Evolutionary conservation across 2,797 vertebrate species (phyloP), one percentile per base, ranked within the genome.

Genomic region (Sebastes taczanowskii): DNA sequence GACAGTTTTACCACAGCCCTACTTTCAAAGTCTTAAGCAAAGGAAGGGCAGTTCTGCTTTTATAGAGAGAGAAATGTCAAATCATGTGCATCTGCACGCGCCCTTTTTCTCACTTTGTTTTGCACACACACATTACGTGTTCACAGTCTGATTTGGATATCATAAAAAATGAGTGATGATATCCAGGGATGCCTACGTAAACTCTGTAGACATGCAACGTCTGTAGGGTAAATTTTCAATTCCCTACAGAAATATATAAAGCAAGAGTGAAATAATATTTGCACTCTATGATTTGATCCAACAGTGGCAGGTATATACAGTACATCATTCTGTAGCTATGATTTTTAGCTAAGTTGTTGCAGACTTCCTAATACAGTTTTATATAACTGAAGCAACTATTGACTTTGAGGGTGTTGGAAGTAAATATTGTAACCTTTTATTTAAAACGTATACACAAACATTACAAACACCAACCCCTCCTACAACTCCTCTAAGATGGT

Each of bases 1-100:
- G 27, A 88, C 59, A 20, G 87, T 91, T 90, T 80, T 80, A 88
- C 89, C 91, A 87, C 90, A 90, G 58, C 66, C 66, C 46, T 76
- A 29, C 62, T 91, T 84, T 84, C 78, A 80, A 78, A 83, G 78
- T 81, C 59, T 42, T 61, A 46, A 73, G 72, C 55, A 72, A 82
- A 59, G 61, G 68, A 84, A 82, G 77, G 81, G 81, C 66, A 70
- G 67, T 91, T 88, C 86, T 60, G 67, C 81, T 86, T 87, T 84
- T 84, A 59, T 62, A 66, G 71, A 46, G 18, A 71, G 65, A 63
- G 27, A 67, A 71, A 58, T 69, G 60, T 72, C 20, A 80, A 70
- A 67, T 77, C 56, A 23, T 66, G 11, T 49, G 59, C 77, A 80
- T 87, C 70, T 78, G 53, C 6, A 20, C 29, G 27, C 71, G 42